Evolutionary conservation across 1,140 invertebrate genomes (phyloP), one percentile per base, ranked within the genome.

Genomic region (Drosophila gunungcola): DNA sequence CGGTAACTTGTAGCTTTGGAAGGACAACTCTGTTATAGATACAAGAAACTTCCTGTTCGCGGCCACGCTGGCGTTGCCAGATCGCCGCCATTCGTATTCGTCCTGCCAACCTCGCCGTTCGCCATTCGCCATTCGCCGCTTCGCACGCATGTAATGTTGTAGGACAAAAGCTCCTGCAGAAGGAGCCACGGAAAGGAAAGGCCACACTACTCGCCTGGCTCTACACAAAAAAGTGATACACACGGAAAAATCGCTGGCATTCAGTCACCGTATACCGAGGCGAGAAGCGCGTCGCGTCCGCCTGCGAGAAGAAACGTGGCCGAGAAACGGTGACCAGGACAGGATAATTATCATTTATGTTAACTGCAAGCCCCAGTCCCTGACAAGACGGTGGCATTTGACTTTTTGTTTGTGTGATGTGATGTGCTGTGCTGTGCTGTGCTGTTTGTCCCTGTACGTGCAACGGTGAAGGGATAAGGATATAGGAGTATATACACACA

Each of bases 201-300:
- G 34, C 32, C 38, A 76, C 68, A 73, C 78, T 63, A 32, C 65
- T 73, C 60, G 56, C 62, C 60, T 63, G 54, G 45, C 49, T 52
- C 21, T 41, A 41, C 65, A 51, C 68, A 61, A 83, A 64, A 79
- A 91, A 85, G 80, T 73, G 76, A 91, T 91, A 91, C 83, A 91
- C 84, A 91, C 84, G 83, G 78, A 91, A 91, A 91, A 80, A 85
- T 75, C 76, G 83, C 83, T 75, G 76, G 60, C 75, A 73, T 88
- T 86, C 83, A 88, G 88, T 88, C 82, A 88, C 61, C 68, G 82
- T 78, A 86, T 74, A 73, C 82, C 83, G 70, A 83, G 76, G 86
- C 74, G 72, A 85, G 73, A 68, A 73, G 58, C 74, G 36, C 54
- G 45, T 25, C 48, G 36, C 54, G 45, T 25, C 48, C 62, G 61